Conservation (phyloP, 2,113 vertebrate genomes). For the Isichthys henryi region DNA sequence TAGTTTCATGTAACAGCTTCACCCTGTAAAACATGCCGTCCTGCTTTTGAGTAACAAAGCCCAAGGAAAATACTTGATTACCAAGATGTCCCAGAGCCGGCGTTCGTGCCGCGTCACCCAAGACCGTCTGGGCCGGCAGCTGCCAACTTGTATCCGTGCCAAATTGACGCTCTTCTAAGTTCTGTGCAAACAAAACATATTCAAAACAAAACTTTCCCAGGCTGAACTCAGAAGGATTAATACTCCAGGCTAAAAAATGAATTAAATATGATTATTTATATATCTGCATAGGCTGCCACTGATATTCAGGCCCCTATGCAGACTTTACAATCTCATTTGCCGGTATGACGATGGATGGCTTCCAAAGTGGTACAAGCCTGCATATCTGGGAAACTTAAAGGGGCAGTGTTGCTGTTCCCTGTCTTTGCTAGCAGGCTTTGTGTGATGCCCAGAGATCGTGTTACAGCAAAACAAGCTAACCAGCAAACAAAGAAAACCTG, state of each 20-base stretch:
- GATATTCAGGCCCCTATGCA: not conserved
- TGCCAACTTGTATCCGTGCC: not conserved
- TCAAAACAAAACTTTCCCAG: not conserved
- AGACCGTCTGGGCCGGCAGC: not conserved
- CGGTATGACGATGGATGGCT: not conserved
- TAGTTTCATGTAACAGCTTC: not conserved
- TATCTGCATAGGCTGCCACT: not conserved
- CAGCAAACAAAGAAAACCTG: not conserved
- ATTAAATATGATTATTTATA: not conserved
- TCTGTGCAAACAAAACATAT: not conserved
- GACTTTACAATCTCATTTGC: not conserved
- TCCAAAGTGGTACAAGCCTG: not conserved
- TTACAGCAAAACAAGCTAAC: not conserved
- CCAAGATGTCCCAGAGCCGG: not conserved
- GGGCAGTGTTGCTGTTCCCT: not conserved
- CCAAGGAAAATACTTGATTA: not conserved
- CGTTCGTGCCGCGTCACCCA: not conserved
- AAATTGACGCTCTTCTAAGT: not conserved
- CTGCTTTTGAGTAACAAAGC: not conserved
- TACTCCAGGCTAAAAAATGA: not conserved
- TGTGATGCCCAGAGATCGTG: not conserved
- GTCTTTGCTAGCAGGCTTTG: not conserved
- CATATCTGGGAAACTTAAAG: not conserved
- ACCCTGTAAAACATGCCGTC: not conserved
- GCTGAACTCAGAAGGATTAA: not conserved